phyloP scores from a whole-genome alignment of 2,888 invertebrate genomes.

The Podabrus alpinus region DNA sequence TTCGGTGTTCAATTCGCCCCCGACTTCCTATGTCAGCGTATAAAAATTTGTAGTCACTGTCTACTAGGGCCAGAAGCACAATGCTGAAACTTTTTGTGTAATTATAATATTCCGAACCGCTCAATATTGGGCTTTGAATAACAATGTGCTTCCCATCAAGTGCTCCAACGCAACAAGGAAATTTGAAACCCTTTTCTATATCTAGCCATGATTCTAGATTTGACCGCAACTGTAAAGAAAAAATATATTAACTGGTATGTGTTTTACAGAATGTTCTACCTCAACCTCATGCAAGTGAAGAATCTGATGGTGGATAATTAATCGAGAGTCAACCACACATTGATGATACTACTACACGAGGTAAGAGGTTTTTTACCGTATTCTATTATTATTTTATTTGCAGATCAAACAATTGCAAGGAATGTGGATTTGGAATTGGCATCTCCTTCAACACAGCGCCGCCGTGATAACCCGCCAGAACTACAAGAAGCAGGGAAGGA shows the following conservation, averaged over 20 bases:
- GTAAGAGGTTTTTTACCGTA: too few species aligned
- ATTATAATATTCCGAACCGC: slow-evolving; percentile 14
- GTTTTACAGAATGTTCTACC: too few species aligned
- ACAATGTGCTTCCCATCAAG: slow-evolving; percentile 14
- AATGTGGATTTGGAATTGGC: too few species aligned
- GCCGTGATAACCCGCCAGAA: too few species aligned
- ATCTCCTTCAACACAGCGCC: too few species aligned
- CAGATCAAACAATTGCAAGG: too few species aligned
- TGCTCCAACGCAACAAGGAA: slow-evolving; percentile 11
- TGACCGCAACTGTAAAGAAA: slow-evolving; percentile 7
- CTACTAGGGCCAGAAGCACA: slow-evolving; percentile 7
- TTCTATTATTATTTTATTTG: too few species aligned
- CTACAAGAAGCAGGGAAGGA: too few species aligned
- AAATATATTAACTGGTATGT: not conserved
- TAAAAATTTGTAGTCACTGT: not conserved
- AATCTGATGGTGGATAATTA: too few species aligned
- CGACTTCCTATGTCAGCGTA: slow-evolving; percentile 12
- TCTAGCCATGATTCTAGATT: slow-evolving; percentile 4
- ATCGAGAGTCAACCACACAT: too few species aligned
- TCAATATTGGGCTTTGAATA: slow-evolving; percentile 8
- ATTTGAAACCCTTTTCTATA: slow-evolving; percentile 9
- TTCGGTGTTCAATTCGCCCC: slow-evolving; percentile 15
- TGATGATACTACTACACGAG: too few species aligned
- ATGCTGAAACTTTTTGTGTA: slow-evolving; percentile 7
- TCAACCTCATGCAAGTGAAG: too few species aligned